phyloP scores from a whole-genome alignment of 2,888 invertebrate species.

The Minunthozetes semirufus region DNA sequence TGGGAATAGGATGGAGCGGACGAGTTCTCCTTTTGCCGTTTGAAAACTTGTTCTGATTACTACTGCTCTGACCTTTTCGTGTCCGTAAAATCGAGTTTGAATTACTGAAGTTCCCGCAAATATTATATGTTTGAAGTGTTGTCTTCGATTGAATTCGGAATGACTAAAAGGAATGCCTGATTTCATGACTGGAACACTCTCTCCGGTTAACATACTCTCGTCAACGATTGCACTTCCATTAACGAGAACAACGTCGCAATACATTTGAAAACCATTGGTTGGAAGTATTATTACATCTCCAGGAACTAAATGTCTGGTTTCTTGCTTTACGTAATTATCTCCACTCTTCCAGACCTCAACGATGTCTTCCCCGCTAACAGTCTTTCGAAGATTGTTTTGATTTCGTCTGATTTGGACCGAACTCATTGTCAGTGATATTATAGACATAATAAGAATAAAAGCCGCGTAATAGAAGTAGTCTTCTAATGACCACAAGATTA shows the following conservation, averaged over 20 bases:
- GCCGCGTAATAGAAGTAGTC: constrained; percentile 51
- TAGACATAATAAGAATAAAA: constrained; percentile 45
- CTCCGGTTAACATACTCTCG: constrained; percentile 52
- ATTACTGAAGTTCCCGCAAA: constrained; percentile 46
- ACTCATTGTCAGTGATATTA: not conserved
- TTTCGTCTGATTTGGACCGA: constrained; percentile 14
- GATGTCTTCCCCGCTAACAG: constrained; percentile 43
- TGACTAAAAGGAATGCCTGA: constrained; percentile 39
- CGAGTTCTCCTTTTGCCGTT: constrained; percentile 68
- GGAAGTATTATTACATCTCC: constrained; percentile 52
- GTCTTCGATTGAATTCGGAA: constrained; percentile 41
- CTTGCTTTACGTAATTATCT: not conserved
- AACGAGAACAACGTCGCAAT: constrained; percentile 52
- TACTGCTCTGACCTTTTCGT: constrained; percentile 49
- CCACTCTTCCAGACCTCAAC: constrained; percentile 6
- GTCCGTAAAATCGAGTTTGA: constrained; percentile 43
- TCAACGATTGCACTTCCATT: constrained; percentile 52
- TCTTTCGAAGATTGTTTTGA: constrained; percentile 47
- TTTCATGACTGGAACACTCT: constrained; percentile 45
- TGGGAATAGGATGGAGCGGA: constrained; percentile 70
- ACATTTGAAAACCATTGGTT: constrained; percentile 46
- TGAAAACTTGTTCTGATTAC: constrained; percentile 58
- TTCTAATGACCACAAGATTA: constrained; percentile 51
- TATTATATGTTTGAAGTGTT: constrained; percentile 44
- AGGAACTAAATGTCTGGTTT: constrained; percentile 44